Percentiles rank a stretch among this genome's conserved stretches.
These are phyloP conservation scores for Electrona antarctica DNA, from an alignment of 2,113 vertebrate species.

Conservation along the genomic window DNA sequence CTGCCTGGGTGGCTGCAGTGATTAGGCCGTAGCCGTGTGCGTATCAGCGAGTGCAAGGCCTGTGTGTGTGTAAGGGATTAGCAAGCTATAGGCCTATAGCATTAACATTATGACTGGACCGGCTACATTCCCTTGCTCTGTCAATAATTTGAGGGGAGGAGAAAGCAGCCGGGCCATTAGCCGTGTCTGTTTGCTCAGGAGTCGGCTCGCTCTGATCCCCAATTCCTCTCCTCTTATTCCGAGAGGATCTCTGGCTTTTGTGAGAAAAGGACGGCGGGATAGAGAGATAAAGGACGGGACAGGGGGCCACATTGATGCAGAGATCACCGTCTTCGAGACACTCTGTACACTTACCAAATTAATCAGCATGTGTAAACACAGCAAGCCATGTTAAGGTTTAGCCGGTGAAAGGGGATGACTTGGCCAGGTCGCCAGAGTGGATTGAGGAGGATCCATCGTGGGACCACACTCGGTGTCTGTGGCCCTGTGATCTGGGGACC, in stretches of 20 bases:
- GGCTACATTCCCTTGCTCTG: constrained; percentile 86
- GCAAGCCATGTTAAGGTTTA: constrained; percentile 68
- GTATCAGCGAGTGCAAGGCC: constrained; percentile 88
- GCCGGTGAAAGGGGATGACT: constrained; percentile 68
- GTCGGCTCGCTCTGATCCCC: constrained; percentile 87
- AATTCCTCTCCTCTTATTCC: constrained; percentile 87
- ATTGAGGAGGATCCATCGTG: constrained; percentile 78
- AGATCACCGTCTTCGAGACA: constrained; percentile 78
- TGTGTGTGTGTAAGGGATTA: constrained; percentile 91
- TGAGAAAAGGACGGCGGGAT: constrained; percentile 59
- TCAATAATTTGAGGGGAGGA: constrained; percentile 96
- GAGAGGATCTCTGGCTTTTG: constrained; percentile 82
- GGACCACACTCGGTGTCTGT: constrained; percentile 74
- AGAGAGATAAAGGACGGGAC: constrained; percentile 65
- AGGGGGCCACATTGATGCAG: constrained; percentile 82
- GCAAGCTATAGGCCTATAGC: constrained; percentile 71
- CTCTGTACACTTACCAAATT: constrained; percentile 83
- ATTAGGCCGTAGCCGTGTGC: constrained; percentile 85
- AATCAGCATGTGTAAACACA: constrained; percentile 87
- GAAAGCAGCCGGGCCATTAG: constrained; percentile 88
- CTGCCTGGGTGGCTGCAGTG: constrained; percentile 93
- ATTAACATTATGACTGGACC: constrained; percentile 86
- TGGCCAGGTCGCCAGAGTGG: constrained; percentile 83
- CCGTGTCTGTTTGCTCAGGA: constrained; percentile 91
- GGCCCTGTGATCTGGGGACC: constrained; percentile 54